Base-by-base conservation (phyloP, 2,113 vertebrate species). In the Engystomops pustulosus region DNA sequence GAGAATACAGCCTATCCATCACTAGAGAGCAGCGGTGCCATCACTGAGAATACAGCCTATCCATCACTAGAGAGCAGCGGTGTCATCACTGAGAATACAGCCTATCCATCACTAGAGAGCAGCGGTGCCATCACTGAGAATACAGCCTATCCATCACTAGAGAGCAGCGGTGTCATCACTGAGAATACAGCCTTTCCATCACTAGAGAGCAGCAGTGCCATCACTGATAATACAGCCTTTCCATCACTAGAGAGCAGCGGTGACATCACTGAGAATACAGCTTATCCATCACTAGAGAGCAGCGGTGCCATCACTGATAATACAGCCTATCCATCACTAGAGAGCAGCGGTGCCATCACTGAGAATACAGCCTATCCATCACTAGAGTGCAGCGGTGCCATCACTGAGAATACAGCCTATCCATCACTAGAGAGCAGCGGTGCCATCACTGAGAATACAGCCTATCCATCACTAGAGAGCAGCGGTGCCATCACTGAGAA, bases 121-220 rank as follows among this genome's bases (percentile, higher is more conserved):
- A 25, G n/a, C 25, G 53, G n/a, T n/a, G n/a, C n/a, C n/a, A 53
- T 53, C 20, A 60, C 55, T 60, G 10, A 11, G 23, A 60, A 60
- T 60, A 27, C 55, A 60, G 23, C 55, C 55, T 60, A 60, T 25
- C 55, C 55, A 60, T 60, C 23, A 60, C n/a, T 58, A 58, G 53
- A 25, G 8, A 58, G 53, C 53, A 25, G n/a, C 25, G 53, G n/a
- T n/a, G n/a, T n/a, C n/a, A 53, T 53, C 20, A 60, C 55, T 60
- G 10, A 11, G 23, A 60, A 60, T 60, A 27, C 55, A 60, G 23
- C 55, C 55, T 60, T 25, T 25, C 55, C 55, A 60, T 60, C 23
- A 60, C n/a, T 58, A 58, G 53, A 25, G 8, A 58, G 53, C 53
- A 25, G n/a, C 25, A 23, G n/a, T n/a, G n/a, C n/a, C n/a, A 53